Evolutionary conservation across 2,888 invertebrate species (phyloP).

Genomic region (Hyposoter dolosus): DNA sequence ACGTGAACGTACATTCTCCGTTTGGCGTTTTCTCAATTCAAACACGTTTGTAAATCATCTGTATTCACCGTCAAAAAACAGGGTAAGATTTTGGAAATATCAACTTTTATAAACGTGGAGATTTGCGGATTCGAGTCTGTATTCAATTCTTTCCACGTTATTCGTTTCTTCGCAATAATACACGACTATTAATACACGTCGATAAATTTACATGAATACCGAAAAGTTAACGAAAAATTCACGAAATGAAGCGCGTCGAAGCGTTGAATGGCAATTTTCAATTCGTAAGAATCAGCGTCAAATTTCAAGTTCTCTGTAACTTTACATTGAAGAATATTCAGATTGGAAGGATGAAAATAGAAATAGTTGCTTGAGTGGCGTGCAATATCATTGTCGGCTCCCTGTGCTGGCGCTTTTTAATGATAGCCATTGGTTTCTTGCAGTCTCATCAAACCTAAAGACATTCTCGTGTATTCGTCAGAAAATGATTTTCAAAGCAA

Average conservation of each 20-base stretch:
- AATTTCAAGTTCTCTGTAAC: neutral
- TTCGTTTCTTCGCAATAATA: neutral
- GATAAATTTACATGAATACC: neutral
- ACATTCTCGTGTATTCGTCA: neutral
- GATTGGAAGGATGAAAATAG: neutral
- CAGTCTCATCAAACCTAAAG: neutral
- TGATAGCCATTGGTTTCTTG: neutral
- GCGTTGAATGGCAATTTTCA: neutral
- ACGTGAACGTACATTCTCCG: constrained; percentile 90
- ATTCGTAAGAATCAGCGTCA: neutral
- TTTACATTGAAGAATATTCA: neutral
- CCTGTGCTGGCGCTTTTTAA: neutral
- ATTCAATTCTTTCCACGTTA: neutral
- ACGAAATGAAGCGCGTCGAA: neutral
- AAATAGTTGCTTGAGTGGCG: neutral
- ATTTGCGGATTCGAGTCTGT: neutral
- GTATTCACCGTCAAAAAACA: constrained; percentile 87
- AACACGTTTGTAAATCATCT: constrained; percentile 94
- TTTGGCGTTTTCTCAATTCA: constrained; percentile 94
- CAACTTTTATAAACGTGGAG: neutral
- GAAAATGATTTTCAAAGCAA: neutral
- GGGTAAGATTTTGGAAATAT: constrained; percentile 82
- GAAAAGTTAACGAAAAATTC: neutral
- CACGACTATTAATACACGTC: too few relatives aligned
- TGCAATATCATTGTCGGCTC: neutral